Conservation (phyloP, 2,113 vertebrate genomes). For the Epinephelus lanceolatus region DNA sequence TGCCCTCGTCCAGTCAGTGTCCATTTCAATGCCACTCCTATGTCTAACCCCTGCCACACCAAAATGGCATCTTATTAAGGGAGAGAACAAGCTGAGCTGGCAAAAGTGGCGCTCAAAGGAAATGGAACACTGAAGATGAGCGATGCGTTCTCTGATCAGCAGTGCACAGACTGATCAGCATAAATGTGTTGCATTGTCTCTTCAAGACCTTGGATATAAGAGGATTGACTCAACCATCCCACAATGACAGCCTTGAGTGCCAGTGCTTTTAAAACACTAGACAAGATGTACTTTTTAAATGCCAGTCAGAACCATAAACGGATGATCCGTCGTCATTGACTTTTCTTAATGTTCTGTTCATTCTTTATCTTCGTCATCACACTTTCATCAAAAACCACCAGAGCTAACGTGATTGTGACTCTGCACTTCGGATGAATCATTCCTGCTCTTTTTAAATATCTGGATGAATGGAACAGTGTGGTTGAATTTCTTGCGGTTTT, state of each 20-base stretch:
- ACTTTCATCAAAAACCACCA: constrained; percentile 48
- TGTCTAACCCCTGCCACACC: constrained; percentile 76
- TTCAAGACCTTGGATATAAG: constrained; percentile 23
- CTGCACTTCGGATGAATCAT: constrained; percentile 58
- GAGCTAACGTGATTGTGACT: constrained; percentile 66
- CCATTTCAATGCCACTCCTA: constrained; percentile 68
- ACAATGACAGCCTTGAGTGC: constrained; percentile 63
- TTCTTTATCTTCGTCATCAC: constrained; percentile 37
- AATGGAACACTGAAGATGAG: constrained; percentile 55
- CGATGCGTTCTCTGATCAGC: constrained; percentile 27
- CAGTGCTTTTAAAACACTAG: constrained; percentile 77
- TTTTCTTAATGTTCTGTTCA: constrained; percentile 41
- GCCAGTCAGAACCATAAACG: constrained; percentile 38
- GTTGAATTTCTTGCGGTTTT: constrained; percentile 22
- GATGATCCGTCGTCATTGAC: constrained; percentile 26
- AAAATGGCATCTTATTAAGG: constrained; percentile 55
- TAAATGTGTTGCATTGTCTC: constrained; percentile 19
- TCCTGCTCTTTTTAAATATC: constrained; percentile 58
- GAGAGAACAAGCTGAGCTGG: constrained; percentile 28
- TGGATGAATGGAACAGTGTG: constrained; percentile 23
- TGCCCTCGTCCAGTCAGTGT: constrained; percentile 83
- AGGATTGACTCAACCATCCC: constrained; percentile 20
- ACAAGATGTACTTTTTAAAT: constrained; percentile 51
- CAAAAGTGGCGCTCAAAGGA: constrained; percentile 41
- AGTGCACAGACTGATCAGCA: constrained; percentile 35